Evolutionary conservation across 2,797 vertebrate genomes (phyloP).

Genomic region (Mormyrus hasselquistii): DNA sequence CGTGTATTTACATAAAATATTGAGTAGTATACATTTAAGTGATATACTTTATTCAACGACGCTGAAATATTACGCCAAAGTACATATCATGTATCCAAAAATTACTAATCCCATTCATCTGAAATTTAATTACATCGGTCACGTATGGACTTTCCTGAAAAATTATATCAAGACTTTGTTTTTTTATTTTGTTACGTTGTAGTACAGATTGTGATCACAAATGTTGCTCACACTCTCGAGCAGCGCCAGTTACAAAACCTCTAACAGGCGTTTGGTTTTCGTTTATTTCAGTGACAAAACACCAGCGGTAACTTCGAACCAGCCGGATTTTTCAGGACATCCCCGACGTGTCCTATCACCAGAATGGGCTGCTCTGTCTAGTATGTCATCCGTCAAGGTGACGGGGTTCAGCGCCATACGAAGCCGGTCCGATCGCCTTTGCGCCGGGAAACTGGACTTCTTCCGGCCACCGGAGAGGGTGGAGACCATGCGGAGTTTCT

Average conservation of each 20-base stretch:
- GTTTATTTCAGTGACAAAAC: slow-evolving; percentile 47
- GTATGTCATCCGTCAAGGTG: slow-evolving; percentile 66
- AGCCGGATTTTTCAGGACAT: slow-evolving; percentile 46
- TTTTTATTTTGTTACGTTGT: background rate
- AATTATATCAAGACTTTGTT: background rate
- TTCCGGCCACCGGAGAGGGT: slow-evolving; percentile 74
- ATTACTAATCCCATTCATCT: background rate
- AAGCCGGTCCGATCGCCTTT: slow-evolving; percentile 55
- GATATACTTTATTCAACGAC: background rate
- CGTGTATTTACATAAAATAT: background rate
- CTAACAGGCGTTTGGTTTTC: background rate
- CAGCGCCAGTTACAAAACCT: background rate
- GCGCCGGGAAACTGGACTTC: slow-evolving; percentile 63
- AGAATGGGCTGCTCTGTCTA: slow-evolving; percentile 49
- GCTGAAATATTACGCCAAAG: background rate
- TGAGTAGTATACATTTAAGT: background rate
- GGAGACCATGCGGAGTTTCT: slow-evolving; percentile 73
- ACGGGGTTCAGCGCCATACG: slow-evolving; percentile 69
- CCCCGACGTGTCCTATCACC: background rate
- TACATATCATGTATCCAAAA: background rate
- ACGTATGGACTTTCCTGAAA: background rate
- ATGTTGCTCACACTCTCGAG: background rate
- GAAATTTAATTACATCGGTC: background rate
- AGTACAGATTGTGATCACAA: background rate
- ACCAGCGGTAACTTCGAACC: slow-evolving; percentile 43